phyloP scores from a whole-genome alignment of 2,113 vertebrate species.

The Carassius carassius region DNA sequence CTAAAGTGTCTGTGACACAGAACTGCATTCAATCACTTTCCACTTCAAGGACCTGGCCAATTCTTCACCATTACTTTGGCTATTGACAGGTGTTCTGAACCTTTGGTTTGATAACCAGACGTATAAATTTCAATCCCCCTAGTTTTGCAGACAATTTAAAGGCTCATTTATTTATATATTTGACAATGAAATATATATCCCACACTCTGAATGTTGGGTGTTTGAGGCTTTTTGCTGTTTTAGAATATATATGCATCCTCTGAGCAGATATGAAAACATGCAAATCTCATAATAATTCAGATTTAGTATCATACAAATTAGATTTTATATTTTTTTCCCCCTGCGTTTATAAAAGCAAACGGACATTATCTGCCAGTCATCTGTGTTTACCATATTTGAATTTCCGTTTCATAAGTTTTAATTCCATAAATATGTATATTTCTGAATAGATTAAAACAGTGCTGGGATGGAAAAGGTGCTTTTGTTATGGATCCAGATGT shows the following conservation, averaged over 20 bases:
- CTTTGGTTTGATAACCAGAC: conserved; percentile 87
- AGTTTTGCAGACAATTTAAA: conserved; percentile 85
- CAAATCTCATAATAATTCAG: conserved; percentile 9
- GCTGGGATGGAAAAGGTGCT: background rate
- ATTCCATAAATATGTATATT: conserved; percentile 8
- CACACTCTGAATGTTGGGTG: background rate
- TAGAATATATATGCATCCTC: background rate
- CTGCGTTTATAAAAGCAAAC: background rate
- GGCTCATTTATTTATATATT: conserved; percentile 78
- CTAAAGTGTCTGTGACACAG: background rate
- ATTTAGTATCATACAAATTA: conserved; percentile 11
- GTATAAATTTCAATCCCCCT: conserved; percentile 85
- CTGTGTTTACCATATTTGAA: background rate
- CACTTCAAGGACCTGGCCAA: conserved; percentile 68
- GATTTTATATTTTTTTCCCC: background rate
- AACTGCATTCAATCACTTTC: conserved; percentile 19
- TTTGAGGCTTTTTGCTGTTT: background rate
- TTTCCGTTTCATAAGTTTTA: conserved; percentile 11
- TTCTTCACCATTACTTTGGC: conserved; percentile 84
- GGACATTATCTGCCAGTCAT: conserved; percentile 14
- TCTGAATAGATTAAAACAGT: background rate
- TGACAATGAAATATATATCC: conserved; percentile 81
- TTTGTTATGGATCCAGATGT: background rate
- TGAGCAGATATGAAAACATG: too few species aligned
- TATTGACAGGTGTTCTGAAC: conserved; percentile 85